A percentile compares a stretch with the other conserved stretches of the same genome.
Conservation (phyloP, 2,888 invertebrate genomes). For the Nysson spinosus region DNA sequence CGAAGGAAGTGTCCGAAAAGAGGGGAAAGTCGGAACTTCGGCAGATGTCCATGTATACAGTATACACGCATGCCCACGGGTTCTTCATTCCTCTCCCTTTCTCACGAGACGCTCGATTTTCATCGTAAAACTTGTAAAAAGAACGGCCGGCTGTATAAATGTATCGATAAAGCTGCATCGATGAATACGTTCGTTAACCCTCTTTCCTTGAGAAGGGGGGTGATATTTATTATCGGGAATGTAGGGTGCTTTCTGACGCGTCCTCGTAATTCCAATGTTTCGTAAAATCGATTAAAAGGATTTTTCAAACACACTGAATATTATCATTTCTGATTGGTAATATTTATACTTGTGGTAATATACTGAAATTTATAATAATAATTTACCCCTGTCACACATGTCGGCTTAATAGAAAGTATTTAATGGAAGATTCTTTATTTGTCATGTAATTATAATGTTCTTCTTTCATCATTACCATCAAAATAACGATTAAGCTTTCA, state of each 20-base stretch:
- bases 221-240: background rate
- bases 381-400: no score
- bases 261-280: background rate
- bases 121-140: conserved; percentile 27
- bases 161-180: conserved; percentile 19
- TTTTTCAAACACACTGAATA: no score
- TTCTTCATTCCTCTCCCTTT: conserved; percentile 33
- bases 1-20: conserved; percentile 50
- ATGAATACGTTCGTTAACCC: conserved; percentile 47
- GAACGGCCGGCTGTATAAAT: conserved; percentile 23
- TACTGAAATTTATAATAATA: no score
- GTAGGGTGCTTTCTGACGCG: background rate
- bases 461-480: no score
- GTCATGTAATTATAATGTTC: no score
- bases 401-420: no score
- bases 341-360: no score
- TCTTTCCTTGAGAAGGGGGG: background rate
- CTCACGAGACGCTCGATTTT: conserved; percentile 51
- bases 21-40: conserved; percentile 57
- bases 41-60: conserved; percentile 51
- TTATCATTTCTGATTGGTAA: no score
- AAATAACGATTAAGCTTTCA: no score
- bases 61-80: conserved; percentile 28
- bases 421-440: no score
- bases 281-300: no score